Conservation (phyloP, 2,888 invertebrate genomes). For the Acleris sparsana region DNA sequence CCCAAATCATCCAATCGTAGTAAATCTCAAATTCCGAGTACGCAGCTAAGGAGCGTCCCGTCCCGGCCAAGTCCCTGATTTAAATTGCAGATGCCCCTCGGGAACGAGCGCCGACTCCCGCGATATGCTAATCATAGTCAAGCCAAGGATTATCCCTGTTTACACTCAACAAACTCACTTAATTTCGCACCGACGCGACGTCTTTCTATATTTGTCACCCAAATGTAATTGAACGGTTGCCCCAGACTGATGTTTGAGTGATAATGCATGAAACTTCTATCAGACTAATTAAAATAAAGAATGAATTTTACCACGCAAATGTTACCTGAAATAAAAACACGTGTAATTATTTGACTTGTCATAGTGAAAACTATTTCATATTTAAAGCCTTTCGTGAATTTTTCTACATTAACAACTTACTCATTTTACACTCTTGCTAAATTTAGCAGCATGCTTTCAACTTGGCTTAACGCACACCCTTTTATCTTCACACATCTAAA, state of each 20-base stretch:
- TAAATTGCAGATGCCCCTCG: conserved; percentile 81
- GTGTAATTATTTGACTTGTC: background rate
- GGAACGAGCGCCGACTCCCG: conserved; percentile 78
- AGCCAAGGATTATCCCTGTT: conserved; percentile 83
- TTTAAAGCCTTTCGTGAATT: background rate
- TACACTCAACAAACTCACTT: conserved; percentile 84
- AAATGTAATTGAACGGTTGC: conserved; percentile 30
- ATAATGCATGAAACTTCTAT: background rate
- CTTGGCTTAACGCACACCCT: background rate
- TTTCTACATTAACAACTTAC: background rate
- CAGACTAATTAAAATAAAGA: background rate
- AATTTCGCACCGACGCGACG: conserved; percentile 77
- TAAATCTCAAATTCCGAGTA: conserved; percentile 79
- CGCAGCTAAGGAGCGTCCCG: conserved; percentile 78
- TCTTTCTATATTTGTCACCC: conserved; percentile 66
- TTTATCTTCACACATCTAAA: background rate
- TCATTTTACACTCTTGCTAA: background rate
- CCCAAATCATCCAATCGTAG: conserved; percentile 80
- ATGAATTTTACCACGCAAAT: background rate
- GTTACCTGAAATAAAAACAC: background rate
- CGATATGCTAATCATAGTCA: conserved; percentile 83
- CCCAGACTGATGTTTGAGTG: conserved; percentile 28
- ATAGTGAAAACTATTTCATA: background rate
- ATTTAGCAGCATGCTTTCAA: background rate
- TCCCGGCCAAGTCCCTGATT: conserved; percentile 80